phyloP scores from a whole-genome alignment of 2,113 vertebrate species.

The Ranitomeya variabilis region DNA sequence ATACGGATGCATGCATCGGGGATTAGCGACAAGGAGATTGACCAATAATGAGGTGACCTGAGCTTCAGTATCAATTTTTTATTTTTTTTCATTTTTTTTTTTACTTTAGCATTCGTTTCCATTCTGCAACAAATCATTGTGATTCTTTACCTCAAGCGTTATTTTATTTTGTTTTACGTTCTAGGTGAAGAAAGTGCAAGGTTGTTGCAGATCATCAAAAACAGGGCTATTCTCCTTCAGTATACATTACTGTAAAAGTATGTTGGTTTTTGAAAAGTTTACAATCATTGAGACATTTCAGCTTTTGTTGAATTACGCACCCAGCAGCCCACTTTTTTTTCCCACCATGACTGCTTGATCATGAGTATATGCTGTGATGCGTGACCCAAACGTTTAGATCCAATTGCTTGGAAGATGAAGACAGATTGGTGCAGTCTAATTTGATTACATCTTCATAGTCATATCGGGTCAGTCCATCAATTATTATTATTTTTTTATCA shows the following conservation, averaged over 20 bases:
- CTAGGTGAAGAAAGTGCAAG: constrained; percentile 59
- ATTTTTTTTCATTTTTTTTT: not conserved
- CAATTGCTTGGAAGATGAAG: constrained; percentile 15
- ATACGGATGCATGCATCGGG: no score
- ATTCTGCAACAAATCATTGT: constrained; percentile 59
- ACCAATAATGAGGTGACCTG: not conserved
- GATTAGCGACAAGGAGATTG: not conserved
- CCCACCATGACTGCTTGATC: constrained; percentile 35
- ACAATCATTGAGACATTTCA: constrained; percentile 52
- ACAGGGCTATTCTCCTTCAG: constrained; percentile 58
- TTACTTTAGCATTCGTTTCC: constrained; percentile 9
- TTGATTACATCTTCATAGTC: constrained; percentile 17
- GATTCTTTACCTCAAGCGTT: constrained; percentile 56
- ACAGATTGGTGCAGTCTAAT: constrained; percentile 31
- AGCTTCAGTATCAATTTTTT: not conserved
- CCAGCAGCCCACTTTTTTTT: constrained; percentile 13
- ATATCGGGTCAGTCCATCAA: constrained; percentile 13
- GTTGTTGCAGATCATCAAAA: constrained; percentile 59
- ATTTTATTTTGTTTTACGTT: constrained; percentile 54
- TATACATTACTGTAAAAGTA: constrained; percentile 59
- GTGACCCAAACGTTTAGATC: constrained; percentile 41
- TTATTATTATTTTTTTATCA: not conserved
- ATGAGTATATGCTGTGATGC: constrained; percentile 48
- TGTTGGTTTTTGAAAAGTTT: constrained; percentile 56
- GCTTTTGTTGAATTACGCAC: constrained; percentile 24